Percentiles rank a stretch among this genome's conserved stretches.
Evolutionary conservation across 2,113 vertebrate species (phyloP).

Genomic region (Psettodes erumei): DNA sequence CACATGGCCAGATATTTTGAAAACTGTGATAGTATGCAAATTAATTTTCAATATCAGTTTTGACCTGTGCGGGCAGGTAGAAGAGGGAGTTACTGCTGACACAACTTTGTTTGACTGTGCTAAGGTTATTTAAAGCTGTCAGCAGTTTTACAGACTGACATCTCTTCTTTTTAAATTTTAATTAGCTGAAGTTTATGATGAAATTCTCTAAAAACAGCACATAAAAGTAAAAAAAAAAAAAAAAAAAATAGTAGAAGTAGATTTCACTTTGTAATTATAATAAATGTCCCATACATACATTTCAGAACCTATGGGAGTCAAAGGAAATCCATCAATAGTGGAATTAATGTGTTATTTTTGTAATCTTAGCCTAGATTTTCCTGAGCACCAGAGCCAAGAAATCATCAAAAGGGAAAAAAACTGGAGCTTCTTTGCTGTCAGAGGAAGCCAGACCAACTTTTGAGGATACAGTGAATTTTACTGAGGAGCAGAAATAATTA

Average conservation of each 20-base stretch:
- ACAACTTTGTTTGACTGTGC: too few relatives aligned
- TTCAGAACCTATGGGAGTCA: conserved; percentile 41
- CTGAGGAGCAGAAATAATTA: conserved; percentile 43
- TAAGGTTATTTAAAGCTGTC: conserved; percentile 6
- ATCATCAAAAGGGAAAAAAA: conserved; percentile 53
- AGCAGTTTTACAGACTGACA: neutral
- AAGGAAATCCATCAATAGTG: conserved; percentile 26
- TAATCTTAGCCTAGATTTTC: conserved; percentile 57
- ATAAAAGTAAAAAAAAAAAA: conserved; percentile 12
- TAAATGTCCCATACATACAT: conserved; percentile 16
- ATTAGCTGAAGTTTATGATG: neutral
- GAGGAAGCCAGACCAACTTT: conserved; percentile 45
- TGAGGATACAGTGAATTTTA: conserved; percentile 44
- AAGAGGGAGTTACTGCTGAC: too few relatives aligned
- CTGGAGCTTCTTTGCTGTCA: conserved; percentile 56
- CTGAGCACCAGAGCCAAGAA: conserved; percentile 50
- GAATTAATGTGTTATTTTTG: conserved; percentile 57
- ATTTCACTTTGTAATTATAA: conserved; percentile 32
- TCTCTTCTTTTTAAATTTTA: neutral
- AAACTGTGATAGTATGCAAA: neutral
- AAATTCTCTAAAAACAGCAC: conserved; percentile 10
- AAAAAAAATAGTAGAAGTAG: neutral
- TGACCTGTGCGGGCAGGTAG: neutral
- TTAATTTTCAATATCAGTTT: conserved; percentile 12
- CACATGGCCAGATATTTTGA: conserved; percentile 4